Evolutionary conservation across 2,888 invertebrate genomes (phyloP).

Genomic region (Pristionchus maxplancki): DNA sequence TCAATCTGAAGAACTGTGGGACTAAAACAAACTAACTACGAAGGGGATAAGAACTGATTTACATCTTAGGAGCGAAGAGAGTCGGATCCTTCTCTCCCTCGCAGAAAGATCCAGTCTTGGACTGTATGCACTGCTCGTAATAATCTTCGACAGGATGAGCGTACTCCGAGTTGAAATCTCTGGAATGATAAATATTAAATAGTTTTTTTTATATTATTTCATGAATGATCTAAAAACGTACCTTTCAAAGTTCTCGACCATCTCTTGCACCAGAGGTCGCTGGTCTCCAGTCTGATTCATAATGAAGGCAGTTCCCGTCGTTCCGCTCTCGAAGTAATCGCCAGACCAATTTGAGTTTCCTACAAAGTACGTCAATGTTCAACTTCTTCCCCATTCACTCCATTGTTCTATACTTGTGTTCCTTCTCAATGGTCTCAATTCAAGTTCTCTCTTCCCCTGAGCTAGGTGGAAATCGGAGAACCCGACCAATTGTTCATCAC

Average conservation of each 20-base stretch:
- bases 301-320: conserved; percentile 89
- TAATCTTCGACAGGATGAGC: conserved; percentile 71
- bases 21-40: background rate
- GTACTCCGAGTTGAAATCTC: conserved; percentile 73
- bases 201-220: background rate
- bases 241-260: conserved; percentile 80
- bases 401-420: background rate
- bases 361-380: conserved; percentile 68
- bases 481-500: conserved; percentile 2
- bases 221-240: background rate
- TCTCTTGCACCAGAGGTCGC: conserved; percentile 84
- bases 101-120: conserved; percentile 64
- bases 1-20: conserved; percentile 21
- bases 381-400: background rate
- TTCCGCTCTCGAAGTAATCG: conserved; percentile 91
- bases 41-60: background rate
- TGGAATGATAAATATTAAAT: background rate
- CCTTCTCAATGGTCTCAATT: background rate
- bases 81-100: conserved; percentile 71
- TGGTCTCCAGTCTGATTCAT: conserved; percentile 74
- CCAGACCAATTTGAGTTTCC: conserved; percentile 97
- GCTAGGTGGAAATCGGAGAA: background rate
- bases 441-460: background rate
- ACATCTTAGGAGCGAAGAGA: conserved; percentile 58
- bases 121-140: conserved; percentile 66